phyloP scores from a whole-genome alignment of 2,888 invertebrate genomes.

The Allolobophora icterica region DNA sequence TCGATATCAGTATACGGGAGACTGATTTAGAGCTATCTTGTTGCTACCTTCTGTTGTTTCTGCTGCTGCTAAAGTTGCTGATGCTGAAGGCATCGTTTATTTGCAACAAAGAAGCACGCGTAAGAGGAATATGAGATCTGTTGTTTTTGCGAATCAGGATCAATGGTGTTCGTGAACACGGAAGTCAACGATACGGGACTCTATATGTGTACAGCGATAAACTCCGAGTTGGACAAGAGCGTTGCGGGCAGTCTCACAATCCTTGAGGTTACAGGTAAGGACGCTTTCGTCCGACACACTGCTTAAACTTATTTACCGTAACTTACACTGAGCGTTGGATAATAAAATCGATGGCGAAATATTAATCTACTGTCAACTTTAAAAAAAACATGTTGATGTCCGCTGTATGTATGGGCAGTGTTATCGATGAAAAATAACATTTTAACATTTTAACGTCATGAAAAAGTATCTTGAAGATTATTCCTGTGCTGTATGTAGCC shows the following conservation, averaged over 20 bases:
- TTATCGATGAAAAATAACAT: too few relatives aligned
- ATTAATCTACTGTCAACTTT: too few relatives aligned
- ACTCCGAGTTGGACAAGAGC: not conserved
- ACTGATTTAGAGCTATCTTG: too few relatives aligned
- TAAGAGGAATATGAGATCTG: not conserved
- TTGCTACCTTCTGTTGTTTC: not conserved
- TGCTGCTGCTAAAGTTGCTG: not conserved
- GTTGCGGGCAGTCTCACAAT: not conserved
- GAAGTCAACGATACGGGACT: not conserved
- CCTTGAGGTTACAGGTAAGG: not conserved
- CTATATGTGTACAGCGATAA: not conserved
- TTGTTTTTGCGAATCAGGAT: not conserved
- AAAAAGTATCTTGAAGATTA: too few relatives aligned
- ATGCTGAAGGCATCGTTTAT: not conserved
- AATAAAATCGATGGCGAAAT: too few relatives aligned
- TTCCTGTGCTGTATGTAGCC: too few relatives aligned
- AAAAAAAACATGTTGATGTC: too few relatives aligned
- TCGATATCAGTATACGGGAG: not conserved
- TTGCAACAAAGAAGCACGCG: not conserved
- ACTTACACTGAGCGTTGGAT: too few relatives aligned
- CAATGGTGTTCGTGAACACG: not conserved
- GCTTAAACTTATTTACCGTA: not conserved
- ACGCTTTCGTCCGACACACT: too few relatives aligned
- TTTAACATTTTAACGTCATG: too few relatives aligned
- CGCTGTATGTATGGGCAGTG: too few relatives aligned